Evolutionary conservation across 2,888 invertebrate genomes (phyloP), one percentile per base, ranked within the genome.

Genomic region (Aleiodes alternator): DNA sequence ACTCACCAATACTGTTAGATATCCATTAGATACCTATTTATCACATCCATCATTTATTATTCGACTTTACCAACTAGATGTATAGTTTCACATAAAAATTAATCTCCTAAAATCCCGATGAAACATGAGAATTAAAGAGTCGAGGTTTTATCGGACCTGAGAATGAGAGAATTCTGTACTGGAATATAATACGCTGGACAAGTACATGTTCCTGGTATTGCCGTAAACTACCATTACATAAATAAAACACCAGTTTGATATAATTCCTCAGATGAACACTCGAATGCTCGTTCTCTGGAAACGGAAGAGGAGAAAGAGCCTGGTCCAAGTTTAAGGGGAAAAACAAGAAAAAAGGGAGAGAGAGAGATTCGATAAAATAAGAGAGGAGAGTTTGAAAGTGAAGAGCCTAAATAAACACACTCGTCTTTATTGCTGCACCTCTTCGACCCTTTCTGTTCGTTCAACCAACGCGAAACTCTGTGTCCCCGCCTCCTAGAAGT

Each of bases 371-470:
- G 69, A 23, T 38, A 31, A 73, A 53, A 61, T 56, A 61, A 71
- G 59, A 75, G 55, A 72, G 70, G 66, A 79, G 80, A 73, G 80
- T 76, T 77, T 78, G 80, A 81, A 82, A 85, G 84, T 83, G 83
- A 86, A 86, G 86, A 86, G 85, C 87, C 86, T 87, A 87, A 88
- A 85, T 84, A 87, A 88, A 88, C 87, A 86, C 83, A 85, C 86
- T 88, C 84, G 87, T 83, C 85, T 87, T 87, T 88, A 88, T 88
- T 88, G 87, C 86, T 83, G 84, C 82, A 83, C 80, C 85, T 83
- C 81, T 83, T 81, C 66, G 68, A 72, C 31, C 77, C 64, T 73
- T 75, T 59, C 72, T 77, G 29, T 78, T 76, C 80, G 77, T 80
- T 73, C 68, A 73, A 69, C 73, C 79, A 79, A 73, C 77, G 71